phyloP scores from a whole-genome alignment of 2,113 vertebrate species.

The Ammospiza caudacuta region DNA sequence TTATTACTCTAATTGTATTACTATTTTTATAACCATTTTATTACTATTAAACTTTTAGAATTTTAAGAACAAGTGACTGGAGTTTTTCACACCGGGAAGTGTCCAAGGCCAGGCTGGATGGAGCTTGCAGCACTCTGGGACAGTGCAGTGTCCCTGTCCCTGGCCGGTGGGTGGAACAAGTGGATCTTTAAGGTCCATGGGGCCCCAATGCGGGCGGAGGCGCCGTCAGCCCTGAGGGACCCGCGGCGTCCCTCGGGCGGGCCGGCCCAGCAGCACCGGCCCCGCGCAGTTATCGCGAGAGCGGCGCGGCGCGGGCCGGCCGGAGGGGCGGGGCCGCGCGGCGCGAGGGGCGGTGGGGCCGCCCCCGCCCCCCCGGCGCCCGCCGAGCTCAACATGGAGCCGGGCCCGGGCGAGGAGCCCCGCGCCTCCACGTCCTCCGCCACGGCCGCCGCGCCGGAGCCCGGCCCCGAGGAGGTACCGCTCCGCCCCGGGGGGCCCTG shows the following conservation, averaged over 20 bases:
- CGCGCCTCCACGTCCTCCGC: neutral
- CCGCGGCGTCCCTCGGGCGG: rapidly evolving
- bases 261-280: too few species aligned
- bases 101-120: rapidly evolving
- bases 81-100: too few species aligned
- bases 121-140: too few species aligned
- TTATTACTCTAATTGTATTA: too few species aligned
- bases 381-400: neutral
- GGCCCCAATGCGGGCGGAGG: rapidly evolving
- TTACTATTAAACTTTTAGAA: too few species aligned
- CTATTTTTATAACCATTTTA: too few species aligned
- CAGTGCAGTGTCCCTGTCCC: too few species aligned
- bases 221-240: rapidly evolving
- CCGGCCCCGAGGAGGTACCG: neutral
- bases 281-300: neutral
- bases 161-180: neutral
- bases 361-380: neutral
- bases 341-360: neutral
- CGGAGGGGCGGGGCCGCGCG: neutral
- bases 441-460: neutral
- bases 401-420: neutral
- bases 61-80: too few species aligned
- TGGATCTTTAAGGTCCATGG: too few species aligned
- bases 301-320: neutral
- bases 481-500: neutral